A percentile compares a stretch with the other conserved stretches of the same genome.
Conservation (phyloP, 2,888 invertebrate genomes). For the Agrotis segetum region DNA sequence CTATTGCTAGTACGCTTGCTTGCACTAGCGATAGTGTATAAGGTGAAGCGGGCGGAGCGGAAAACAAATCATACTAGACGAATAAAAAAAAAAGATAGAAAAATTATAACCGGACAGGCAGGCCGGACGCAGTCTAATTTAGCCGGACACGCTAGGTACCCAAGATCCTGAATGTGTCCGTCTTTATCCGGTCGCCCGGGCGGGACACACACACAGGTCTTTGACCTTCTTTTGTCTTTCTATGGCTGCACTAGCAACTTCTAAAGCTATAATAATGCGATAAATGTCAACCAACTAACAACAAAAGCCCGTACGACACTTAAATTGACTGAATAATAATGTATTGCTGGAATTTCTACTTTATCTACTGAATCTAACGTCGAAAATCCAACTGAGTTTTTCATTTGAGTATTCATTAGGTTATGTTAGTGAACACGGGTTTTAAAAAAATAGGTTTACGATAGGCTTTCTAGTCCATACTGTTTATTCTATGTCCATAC, state of each 20-base stretch:
- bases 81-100: too few relatives aligned
- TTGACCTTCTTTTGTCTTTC: constrained; percentile 34
- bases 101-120: too few relatives aligned
- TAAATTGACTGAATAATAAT: background rate
- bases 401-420: background rate
- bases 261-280: constrained; percentile 21
- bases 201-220: constrained; percentile 12
- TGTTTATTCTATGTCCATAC: constrained; percentile 7
- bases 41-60: too few relatives aligned
- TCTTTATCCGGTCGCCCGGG: too few relatives aligned
- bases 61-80: too few relatives aligned
- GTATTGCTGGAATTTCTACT: background rate
- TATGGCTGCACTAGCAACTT: constrained; percentile 35
- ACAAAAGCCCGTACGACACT: background rate
- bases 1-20: too few relatives aligned
- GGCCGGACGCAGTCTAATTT: too few relatives aligned
- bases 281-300: constrained; percentile 17
- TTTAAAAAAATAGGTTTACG: constrained; percentile 24
- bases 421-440: background rate
- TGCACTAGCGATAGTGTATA: too few relatives aligned
- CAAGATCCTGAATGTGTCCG: too few relatives aligned
- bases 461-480: constrained; percentile 15
- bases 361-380: background rate
- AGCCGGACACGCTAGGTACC: too few relatives aligned
- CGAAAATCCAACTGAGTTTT: background rate